A percentile compares a stretch with the other conserved stretches of the same genome.
phyloP scores from a whole-genome alignment of 2,888 invertebrate genomes.

The Phymatocera aterrima region DNA sequence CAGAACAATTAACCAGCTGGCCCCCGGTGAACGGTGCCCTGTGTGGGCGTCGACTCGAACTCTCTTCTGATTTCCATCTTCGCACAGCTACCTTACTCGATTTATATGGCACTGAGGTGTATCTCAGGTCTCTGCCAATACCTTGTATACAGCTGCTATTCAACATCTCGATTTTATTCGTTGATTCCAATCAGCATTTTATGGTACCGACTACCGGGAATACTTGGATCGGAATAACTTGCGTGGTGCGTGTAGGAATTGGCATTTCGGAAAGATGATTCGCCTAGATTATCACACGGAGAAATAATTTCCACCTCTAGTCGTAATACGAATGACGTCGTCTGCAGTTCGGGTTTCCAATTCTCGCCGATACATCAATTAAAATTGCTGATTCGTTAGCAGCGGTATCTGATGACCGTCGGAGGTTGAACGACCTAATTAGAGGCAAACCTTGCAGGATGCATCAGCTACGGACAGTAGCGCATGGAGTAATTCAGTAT shows the following conservation, averaged over 20 bases:
- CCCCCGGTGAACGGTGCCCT: slow-evolving; percentile 33
- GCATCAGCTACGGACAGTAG: not conserved
- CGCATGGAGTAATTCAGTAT: not conserved
- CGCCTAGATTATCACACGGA: not conserved
- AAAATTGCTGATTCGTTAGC: not conserved
- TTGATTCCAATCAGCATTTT: too few species aligned
- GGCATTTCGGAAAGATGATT: not conserved
- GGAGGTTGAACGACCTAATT: slow-evolving; percentile 27
- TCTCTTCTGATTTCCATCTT: slow-evolving; percentile 45
- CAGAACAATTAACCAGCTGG: slow-evolving; percentile 62
- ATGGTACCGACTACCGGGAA: too few species aligned
- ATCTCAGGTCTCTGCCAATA: too few species aligned
- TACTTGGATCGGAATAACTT: not conserved
- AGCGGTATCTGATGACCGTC: not conserved
- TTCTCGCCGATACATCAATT: not conserved
- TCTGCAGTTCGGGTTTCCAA: not conserved
- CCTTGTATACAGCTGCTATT: too few species aligned
- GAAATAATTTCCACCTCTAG: not conserved
- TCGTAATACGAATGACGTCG: not conserved
- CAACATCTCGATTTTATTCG: too few species aligned
- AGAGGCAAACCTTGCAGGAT: slow-evolving; percentile 19
- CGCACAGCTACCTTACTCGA: slow-evolving; percentile 47
- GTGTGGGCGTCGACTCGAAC: slow-evolving; percentile 49
- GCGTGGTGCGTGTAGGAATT: not conserved
- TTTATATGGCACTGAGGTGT: too few species aligned